Evolutionary conservation across 2,113 vertebrate genomes (phyloP), one percentile per base, ranked within the genome.

Genomic region (Anarhynchus alexandrinus): DNA sequence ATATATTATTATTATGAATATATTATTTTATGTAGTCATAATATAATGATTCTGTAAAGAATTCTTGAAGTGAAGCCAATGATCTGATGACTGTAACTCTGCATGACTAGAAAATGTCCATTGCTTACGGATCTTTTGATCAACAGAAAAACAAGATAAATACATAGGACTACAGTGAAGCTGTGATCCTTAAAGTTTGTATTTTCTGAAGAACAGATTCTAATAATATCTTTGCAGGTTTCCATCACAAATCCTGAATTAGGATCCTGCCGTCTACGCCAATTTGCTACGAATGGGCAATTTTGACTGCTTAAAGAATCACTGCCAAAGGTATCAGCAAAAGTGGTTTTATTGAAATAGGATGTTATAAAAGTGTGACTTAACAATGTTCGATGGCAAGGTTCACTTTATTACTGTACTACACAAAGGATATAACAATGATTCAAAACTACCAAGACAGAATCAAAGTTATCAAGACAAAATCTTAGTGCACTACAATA

Each of bases 181-280:
- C 34, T 69, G 22, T 52, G n/a, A 69, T 30, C 51, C 7, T 30
- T 80, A 10, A 88, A 86, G 11, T n/a, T 43, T 0, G 0, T 1
- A 13, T 47, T 61, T 73, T 54, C 52, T 54, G 47, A 71, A 64
- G 27, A 81, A 72, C 49, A 49, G 15, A 17, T 67, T 76, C 12
- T 45, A 91, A 83, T 42, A 79, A 62, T 22, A 62, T 34, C 8
- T 62, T 57, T 43, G 30, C 0, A 2, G 36, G 4, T 74, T 94
- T 59, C 40, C 55, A 14, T 38, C 5, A 1, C 0, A 3, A 72
- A 90, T 47, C 11, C 19, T 69, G 15, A 38, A 88, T 66, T 32
- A 82, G 49, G 29, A 55, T 45, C 58, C 71, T 89, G 19, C 40
- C 2, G 2, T 58, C 45, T 64, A 40, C 3, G 6, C 10, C 25